Base-by-base conservation (phyloP, 1,140 invertebrate genomes). In the Parapsyche elsis region DNA sequence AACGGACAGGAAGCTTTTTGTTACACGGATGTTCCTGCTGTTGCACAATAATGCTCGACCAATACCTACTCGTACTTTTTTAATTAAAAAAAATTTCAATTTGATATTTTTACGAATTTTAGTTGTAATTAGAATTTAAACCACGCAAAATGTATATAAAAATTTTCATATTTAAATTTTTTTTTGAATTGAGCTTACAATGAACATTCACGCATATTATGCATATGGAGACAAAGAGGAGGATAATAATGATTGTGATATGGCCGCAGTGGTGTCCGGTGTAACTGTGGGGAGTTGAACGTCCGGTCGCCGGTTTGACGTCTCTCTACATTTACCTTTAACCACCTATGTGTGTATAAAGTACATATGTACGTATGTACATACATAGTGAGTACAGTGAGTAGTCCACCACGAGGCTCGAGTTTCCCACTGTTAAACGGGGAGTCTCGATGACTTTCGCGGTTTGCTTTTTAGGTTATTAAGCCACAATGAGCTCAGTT, bases 381-480 rank as follows among this genome's bases (percentile, higher is more conserved):
- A 38, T 7, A 38, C 30, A 38, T 38, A 38, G 30, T 38, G 30
- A 38, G 30, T 38, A n/a, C 30, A 38, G 1, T 7, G 30, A 38
- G 30, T 38, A 38, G 30, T 38, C 30, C 30, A 38, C 30, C 30
- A 38, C 30, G 30, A 38, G 7, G 30, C 1, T 38, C 30, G 30
- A 7, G 7, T 38, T 38, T 38, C 30, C 30, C 30, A 38, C 30
- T 38, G 12, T 53, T 53, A 1, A 53, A 53, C 49, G 49, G 49
- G n/a, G 49, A 53, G 49, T 2, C 2, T 53, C 49, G 49, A 53
- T 53, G 44, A 24, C 71, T 73, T 71, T 73, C 38, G 81, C 53
- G 81, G 81, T 81, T 81, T 81, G 23, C 61, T 81, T 81, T 81
- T 79, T 70, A 64, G 81, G 78, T 79, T 76, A 81, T 67, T 76